phyloP scores from a whole-genome alignment of 64 coral and sea anemone species.

The Cladopsammia gracilis region DNA sequence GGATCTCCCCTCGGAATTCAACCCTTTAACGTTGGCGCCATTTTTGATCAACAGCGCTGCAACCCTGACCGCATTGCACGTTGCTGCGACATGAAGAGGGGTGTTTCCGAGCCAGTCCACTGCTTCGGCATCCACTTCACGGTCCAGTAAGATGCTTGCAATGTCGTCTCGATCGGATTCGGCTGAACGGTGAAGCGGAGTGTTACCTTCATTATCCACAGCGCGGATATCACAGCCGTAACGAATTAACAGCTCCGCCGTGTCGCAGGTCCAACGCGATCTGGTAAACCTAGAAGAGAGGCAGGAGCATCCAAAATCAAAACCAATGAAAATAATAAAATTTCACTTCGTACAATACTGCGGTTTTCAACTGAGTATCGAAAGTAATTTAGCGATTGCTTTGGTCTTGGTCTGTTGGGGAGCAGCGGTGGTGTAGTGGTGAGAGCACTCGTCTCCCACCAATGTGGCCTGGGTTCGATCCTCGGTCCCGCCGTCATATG shows the following conservation, averaged over 20 bases:
- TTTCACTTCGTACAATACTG: too few relatives aligned
- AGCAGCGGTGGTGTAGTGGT: too few relatives aligned
- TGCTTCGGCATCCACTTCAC: constrained; percentile 26
- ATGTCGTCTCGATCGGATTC: constrained; percentile 70
- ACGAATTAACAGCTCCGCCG: constrained; percentile 58
- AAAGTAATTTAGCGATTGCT: too few relatives aligned
- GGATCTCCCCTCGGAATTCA: constrained; percentile 26
- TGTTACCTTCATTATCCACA: constrained; percentile 72
- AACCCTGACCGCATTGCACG: constrained; percentile 21
- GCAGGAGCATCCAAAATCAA: not conserved
- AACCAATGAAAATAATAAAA: not conserved
- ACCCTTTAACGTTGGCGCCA: constrained; percentile 11
- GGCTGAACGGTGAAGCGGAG: constrained; percentile 61
- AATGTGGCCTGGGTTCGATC: too few relatives aligned
- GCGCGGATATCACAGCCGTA: constrained; percentile 46
- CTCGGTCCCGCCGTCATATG: too few relatives aligned
- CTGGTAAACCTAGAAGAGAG: not conserved
- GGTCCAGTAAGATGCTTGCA: constrained; percentile 51
- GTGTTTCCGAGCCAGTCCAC: constrained; percentile 44
- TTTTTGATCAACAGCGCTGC: constrained; percentile 25
- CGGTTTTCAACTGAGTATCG: too few relatives aligned
- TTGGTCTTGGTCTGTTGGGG: too few relatives aligned
- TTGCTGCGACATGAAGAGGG: constrained; percentile 56
- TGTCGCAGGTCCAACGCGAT: constrained; percentile 61
- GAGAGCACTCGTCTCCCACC: too few relatives aligned